phyloP scores from a whole-genome alignment of 1,140 invertebrate genomes.

The Hypothenemus hampei region DNA sequence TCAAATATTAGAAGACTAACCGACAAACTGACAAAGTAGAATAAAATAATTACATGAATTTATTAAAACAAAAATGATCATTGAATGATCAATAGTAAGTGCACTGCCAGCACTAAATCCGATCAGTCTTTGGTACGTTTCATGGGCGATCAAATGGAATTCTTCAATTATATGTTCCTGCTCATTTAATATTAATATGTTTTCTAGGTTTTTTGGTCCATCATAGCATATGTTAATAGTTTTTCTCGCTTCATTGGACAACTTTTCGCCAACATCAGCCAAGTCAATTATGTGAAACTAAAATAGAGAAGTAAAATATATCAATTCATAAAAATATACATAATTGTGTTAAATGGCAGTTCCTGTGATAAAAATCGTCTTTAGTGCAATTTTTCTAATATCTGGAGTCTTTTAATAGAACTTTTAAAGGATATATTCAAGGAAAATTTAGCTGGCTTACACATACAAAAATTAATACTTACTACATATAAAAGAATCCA shows the following conservation, averaged over 20 bases:
- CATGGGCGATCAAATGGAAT: background rate
- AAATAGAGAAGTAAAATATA: too few relatives aligned
- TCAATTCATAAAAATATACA: too few relatives aligned
- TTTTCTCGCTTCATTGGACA: background rate
- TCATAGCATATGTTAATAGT: conserved; percentile 11
- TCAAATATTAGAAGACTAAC: too few relatives aligned
- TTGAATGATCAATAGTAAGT: conserved; percentile 12
- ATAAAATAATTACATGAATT: conserved; percentile 8
- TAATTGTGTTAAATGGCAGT: too few relatives aligned
- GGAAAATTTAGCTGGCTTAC: too few relatives aligned
- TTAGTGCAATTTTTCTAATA: too few relatives aligned
- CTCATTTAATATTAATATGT: background rate
- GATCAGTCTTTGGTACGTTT: conserved; percentile 6
- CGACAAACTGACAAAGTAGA: background rate
- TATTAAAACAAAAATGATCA: conserved; percentile 9
- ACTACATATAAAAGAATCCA: too few relatives aligned
- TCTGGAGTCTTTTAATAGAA: too few relatives aligned
- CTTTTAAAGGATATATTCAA: too few relatives aligned
- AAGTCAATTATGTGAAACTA: conserved; percentile 3
- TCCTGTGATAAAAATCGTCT: too few relatives aligned
- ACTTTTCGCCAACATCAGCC: conserved; percentile 4
- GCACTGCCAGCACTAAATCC: conserved; percentile 7
- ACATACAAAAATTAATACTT: too few relatives aligned
- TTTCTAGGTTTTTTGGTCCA: background rate
- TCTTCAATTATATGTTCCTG: background rate